Conservation (phyloP, 2,888 invertebrate genomes). For the Linnaemya tessellans region DNA sequence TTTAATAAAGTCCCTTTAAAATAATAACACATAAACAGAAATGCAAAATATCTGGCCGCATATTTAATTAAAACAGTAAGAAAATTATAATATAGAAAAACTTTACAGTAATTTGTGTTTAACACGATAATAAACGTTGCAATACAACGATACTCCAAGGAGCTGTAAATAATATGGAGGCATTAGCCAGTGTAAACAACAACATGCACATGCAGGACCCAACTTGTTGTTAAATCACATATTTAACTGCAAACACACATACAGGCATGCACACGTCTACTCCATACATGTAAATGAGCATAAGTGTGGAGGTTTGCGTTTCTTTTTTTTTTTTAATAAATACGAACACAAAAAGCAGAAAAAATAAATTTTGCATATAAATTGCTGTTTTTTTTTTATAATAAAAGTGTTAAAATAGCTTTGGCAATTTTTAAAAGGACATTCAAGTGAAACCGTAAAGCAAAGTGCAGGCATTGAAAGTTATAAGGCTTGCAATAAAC, state of each 20-base stretch:
- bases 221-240: neutral
- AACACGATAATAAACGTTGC: slow-evolving; percentile 55
- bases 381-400: slow-evolving; percentile 38
- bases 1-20: slow-evolving; percentile 20
- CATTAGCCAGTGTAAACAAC: slow-evolving; percentile 6
- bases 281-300: neutral
- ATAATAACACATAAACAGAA: slow-evolving; percentile 3
- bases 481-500: too few species aligned
- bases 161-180: slow-evolving; percentile 43
- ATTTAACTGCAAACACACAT: neutral
- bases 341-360: slow-evolving; percentile 18
- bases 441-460: slow-evolving; percentile 37
- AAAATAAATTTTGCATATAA: slow-evolving; percentile 63
- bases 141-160: slow-evolving; percentile 46
- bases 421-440: slow-evolving; percentile 51
- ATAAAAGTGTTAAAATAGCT: slow-evolving; percentile 56
- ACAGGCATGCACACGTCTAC: too few species aligned
- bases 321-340: neutral
- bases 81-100: slow-evolving; percentile 21
- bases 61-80: slow-evolving; percentile 40
- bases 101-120: slow-evolving; percentile 53
- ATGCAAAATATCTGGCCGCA: slow-evolving; percentile 19
- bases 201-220: neutral
- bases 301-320: neutral
- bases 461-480: neutral